Base-by-base conservation (phyloP, 2,113 vertebrate species). In the Ptychochromis oligacanthus region DNA sequence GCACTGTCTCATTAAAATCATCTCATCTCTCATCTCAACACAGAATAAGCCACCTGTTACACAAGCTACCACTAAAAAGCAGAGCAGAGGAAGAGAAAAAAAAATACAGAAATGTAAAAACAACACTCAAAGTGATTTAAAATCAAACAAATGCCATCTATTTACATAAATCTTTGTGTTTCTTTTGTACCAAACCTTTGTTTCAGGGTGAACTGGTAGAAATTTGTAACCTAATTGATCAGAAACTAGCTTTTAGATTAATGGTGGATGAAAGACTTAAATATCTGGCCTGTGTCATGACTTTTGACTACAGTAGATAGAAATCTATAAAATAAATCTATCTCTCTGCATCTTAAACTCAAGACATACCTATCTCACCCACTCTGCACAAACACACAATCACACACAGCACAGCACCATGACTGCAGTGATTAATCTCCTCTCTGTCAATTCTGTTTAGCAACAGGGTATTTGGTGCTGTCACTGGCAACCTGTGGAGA, bases 361-460 rank as follows among this genome's bases (percentile, higher is more conserved):
- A 65, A 31, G 52, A 58, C 26, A 34, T 54, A 9, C 26, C 18
- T 72, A 34, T 54, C 11, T n/a, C 18, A 72, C 26, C 49, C 26
- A n/a, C 46, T 72, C 67, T 64, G n/a, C 5, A 85, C 14, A 76
- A 26, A 59, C 49, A 34, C n/a, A 67, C 64, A 34, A 36, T 18
- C 43, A 31, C 62, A 67, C 65, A 65, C 55, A 76, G 15, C 22
- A 13, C 14, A 43, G 26, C n/a, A 78, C 31, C 22, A 56, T 9
- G 40, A 26, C 26, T 75, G 26, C 31, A 59, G 80, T 52, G 57
- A 88, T 83, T 81, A 70, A 55, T 87, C 75, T 88, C 54, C n/a
- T 46, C 40, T 78, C 55, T 90, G 85, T 89, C 79, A 74, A 31
- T 83, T 83, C 82, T 79, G 61, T 83, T 92, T 56, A 87, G 62